These are phyloP conservation scores for Alcis repandata DNA, from an alignment of 2,888 invertebrate species.

Conservation along the genomic window DNA sequence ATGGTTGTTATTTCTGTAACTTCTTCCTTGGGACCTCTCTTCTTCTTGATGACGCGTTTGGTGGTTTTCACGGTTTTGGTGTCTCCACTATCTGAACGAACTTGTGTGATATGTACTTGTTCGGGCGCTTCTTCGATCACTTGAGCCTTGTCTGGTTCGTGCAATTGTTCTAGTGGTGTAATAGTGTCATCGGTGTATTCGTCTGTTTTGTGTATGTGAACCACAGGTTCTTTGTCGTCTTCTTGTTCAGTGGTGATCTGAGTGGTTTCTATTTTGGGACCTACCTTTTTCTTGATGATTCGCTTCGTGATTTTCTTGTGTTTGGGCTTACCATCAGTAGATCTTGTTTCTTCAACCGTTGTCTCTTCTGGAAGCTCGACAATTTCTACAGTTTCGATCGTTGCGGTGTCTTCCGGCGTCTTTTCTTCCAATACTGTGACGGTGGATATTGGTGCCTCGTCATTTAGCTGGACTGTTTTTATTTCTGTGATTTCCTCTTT, in stretches of 20 bases:
- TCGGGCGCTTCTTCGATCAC: conserved; percentile 61
- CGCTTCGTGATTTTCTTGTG: conserved; percentile 56
- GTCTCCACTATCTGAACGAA: conserved; percentile 66
- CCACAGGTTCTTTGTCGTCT: conserved; percentile 54
- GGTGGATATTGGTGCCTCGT: conserved; percentile 45
- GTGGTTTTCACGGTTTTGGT: conserved; percentile 66
- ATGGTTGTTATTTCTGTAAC: conserved; percentile 48
- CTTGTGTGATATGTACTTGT: conserved; percentile 68
- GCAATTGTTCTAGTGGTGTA: conserved; percentile 40
- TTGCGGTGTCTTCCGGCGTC: conserved; percentile 50
- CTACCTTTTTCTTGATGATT: conserved; percentile 58
- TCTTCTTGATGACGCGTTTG: conserved; percentile 73
- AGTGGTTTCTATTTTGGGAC: conserved; percentile 54
- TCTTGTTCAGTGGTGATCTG: conserved; percentile 45
- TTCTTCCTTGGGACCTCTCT: conserved; percentile 56
- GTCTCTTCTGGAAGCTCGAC: conserved; percentile 48
- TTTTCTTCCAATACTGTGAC: conserved; percentile 64
- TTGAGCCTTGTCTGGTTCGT: conserved; percentile 49
- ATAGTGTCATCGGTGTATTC: conserved; percentile 52
- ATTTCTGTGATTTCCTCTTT: conserved; percentile 47
- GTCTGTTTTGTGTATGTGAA: conserved; percentile 53
- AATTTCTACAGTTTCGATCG: conserved; percentile 40
- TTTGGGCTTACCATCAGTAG: conserved; percentile 44
- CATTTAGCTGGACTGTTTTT: conserved; percentile 42
- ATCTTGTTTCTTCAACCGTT: conserved; percentile 39